Conservation (phyloP, 2,113 vertebrate genomes). For the Piprites chloris region DNA sequence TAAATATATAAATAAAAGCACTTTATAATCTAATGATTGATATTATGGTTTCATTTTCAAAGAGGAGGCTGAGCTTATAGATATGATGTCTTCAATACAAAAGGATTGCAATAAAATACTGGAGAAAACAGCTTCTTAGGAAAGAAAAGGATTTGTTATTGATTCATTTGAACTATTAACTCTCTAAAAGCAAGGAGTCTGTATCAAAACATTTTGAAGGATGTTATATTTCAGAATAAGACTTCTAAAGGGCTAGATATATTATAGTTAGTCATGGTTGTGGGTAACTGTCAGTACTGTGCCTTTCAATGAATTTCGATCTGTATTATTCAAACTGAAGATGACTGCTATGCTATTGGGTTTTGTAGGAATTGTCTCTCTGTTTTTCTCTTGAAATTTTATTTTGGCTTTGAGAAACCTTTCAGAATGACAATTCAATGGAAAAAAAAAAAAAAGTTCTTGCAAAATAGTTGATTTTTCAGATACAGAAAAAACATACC, state of each 20-base stretch:
- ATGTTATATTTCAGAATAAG: background rate
- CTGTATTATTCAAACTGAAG: background rate
- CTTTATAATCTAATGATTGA: background rate
- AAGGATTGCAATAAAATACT: background rate
- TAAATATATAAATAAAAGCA: background rate
- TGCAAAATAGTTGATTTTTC: background rate
- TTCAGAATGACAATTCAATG: background rate
- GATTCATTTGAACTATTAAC: background rate
- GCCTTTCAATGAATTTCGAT: background rate
- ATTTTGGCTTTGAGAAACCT: background rate
- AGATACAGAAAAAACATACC: background rate
- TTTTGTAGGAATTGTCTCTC: background rate
- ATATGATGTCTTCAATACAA: background rate
- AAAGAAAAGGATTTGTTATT: background rate
- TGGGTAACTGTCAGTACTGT: background rate
- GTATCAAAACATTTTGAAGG: background rate
- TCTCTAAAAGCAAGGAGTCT: background rate
- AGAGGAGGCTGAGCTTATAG: background rate
- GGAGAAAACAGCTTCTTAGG: background rate
- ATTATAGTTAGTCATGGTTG: background rate
- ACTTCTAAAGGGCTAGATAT: background rate
- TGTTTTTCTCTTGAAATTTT: background rate
- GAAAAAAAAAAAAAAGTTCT: background rate
- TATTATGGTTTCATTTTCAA: background rate
- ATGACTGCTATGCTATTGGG: background rate